Percentiles rank a stretch among this genome's conserved stretches.
Evolutionary conservation across 2,888 invertebrate genomes (phyloP).

Genomic region (Escarpia spicata): DNA sequence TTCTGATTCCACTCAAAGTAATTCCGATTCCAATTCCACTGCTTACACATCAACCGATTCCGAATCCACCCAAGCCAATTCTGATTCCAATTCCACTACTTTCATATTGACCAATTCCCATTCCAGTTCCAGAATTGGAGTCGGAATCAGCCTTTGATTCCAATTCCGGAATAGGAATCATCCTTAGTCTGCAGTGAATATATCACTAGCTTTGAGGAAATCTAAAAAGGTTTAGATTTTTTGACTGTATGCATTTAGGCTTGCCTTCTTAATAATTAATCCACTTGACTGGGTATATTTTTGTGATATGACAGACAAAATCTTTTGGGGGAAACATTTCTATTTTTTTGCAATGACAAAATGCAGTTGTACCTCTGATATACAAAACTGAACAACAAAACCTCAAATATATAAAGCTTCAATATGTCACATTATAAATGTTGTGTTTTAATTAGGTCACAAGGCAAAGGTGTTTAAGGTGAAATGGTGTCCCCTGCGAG

Average conservation of each 20-base stretch:
- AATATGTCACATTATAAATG: background rate
- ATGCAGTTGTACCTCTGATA: background rate
- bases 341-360: background rate
- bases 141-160: too few species aligned
- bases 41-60: too few species aligned
- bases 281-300: background rate
- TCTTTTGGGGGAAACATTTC: background rate
- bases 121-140: too few species aligned
- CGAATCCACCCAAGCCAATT: too few species aligned
- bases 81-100: too few species aligned
- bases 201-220: background rate
- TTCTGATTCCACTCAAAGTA: too few species aligned
- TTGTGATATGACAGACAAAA: background rate
- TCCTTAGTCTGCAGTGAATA: too few species aligned
- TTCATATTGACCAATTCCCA: too few species aligned
- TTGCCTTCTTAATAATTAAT: background rate
- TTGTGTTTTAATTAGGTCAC: slow-evolving; percentile 58
- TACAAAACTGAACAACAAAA: background rate
- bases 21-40: too few species aligned
- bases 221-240: background rate
- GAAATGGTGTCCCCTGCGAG: slow-evolving; percentile 65
- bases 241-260: background rate
- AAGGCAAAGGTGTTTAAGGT: slow-evolving; percentile 65
- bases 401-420: background rate
- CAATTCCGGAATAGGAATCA: too few species aligned